Percentiles rank a stretch among this genome's conserved stretches.
phyloP scores from a whole-genome alignment of 2,113 vertebrate genomes.

The Oplegnathus fasciatus region DNA sequence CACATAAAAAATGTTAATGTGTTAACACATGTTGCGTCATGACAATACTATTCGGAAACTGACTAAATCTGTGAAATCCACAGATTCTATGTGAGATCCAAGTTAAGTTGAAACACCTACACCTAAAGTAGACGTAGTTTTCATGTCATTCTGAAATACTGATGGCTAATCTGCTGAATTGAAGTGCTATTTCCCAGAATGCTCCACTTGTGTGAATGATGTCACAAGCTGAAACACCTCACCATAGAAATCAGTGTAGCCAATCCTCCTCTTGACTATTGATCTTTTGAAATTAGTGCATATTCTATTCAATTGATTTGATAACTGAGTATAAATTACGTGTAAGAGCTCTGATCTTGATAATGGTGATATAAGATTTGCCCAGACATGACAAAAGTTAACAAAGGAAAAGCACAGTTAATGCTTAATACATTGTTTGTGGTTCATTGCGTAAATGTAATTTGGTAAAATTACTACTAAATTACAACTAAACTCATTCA shows the following conservation, averaged over 20 bases:
- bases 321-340: not conserved
- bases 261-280: conserved; percentile 17
- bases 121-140: not conserved
- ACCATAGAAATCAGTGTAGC: conserved; percentile 18
- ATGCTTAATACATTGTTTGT: not conserved
- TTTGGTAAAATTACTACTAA: not conserved
- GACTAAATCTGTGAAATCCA: not conserved
- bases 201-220: not conserved
- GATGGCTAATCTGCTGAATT: not conserved
- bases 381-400: not conserved
- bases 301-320: conserved; percentile 2
- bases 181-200: conserved; percentile 1
- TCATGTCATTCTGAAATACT: not conserved
- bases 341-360: not conserved
- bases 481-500: too few species aligned
- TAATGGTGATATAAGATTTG: not conserved
- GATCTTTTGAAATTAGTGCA: conserved; percentile 17
- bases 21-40: not conserved
- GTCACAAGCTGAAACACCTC: conserved; percentile 4
- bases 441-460: not conserved
- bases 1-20: not conserved
- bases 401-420: not conserved
- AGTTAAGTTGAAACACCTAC: not conserved
- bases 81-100: not conserved
- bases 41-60: not conserved